Base-by-base conservation (phyloP, 2,888 invertebrate genomes). In the Drosophila formosana region DNA sequence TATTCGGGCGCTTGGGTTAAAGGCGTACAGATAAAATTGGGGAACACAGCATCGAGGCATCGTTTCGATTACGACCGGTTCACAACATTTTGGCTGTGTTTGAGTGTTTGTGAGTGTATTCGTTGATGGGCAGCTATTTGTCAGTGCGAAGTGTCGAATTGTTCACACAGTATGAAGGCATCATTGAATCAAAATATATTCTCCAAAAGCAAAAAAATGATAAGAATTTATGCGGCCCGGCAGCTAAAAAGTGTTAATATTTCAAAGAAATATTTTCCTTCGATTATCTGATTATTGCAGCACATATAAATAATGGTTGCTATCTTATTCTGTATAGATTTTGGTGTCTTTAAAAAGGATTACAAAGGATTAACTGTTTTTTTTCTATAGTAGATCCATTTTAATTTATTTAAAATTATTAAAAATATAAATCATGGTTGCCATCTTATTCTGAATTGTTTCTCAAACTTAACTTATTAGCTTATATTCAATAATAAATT, bases 21-120 rank as follows among this genome's bases (percentile, higher is more conserved):
- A 66, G 69, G 62, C 75, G 11, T 37, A 69, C 49, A 69, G 77
- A 86, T 81, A 83, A 81, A 68, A 79, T 66, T 66, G 70, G 52
- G 57, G 60, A 62, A 56, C 49, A 63, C 56, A 70, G n/a, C 66
- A 7, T 6, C 30, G 63, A 67, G 55, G 43, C 18, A 63, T 41
- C 62, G 32, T 41, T 55, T 41, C 56, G 56, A 63, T 55, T 63
- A 56, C 37, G 55, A 25, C 32, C 30, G 45, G 46, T 25, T 55
- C 23, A 18, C 11, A 18, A 1, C 18, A 49, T 47, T 56, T 56
- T 49, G 30, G 30, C 18, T 51, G 25, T 56, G 46, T 57, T 37
- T 13, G 37, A 37, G 37, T 37, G 34, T 34, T 11, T 34, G 32
- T 6, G 34, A 9, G n/a, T 23, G 23, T 37, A 23, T 13, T 47